Conservation (phyloP, 1,140 invertebrate genomes). For the Metopolophium dirhodum region DNA sequence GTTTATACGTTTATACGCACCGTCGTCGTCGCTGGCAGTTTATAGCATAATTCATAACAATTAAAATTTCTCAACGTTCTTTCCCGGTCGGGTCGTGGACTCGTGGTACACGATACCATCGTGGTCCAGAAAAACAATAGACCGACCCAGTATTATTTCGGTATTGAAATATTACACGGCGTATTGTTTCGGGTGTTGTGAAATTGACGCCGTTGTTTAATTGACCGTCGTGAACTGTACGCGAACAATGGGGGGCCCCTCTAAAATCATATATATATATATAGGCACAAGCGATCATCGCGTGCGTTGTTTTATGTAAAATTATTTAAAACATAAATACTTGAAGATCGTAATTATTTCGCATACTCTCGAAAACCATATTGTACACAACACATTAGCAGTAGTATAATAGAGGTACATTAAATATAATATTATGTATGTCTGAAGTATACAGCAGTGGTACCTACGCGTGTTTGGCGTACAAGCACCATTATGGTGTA, state of each 20-base stretch:
- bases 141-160: conserved; percentile 13
- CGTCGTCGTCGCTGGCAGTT: neutral
- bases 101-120: conserved; percentile 47
- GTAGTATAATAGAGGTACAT: neutral
- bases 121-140: conserved; percentile 48
- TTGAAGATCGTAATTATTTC: neutral
- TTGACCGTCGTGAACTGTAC: conserved; percentile 42
- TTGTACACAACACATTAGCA: neutral
- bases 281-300: neutral
- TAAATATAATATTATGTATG: neutral
- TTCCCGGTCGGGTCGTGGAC: neutral
- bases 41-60: neutral
- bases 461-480: neutral
- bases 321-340: neutral
- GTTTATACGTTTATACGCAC: no score
- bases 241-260: conserved; percentile 14
- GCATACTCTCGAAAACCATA: neutral
- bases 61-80: conserved; percentile 53
- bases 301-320: neutral
- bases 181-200: conserved; percentile 41
- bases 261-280: neutral
- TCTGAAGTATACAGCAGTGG: neutral
- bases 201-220: conserved; percentile 49
- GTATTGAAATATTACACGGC: conserved; percentile 47
- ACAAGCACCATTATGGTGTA: neutral